Conservation (phyloP, 2,113 vertebrate genomes). For the cattle (Bos taurus) region DNA sequence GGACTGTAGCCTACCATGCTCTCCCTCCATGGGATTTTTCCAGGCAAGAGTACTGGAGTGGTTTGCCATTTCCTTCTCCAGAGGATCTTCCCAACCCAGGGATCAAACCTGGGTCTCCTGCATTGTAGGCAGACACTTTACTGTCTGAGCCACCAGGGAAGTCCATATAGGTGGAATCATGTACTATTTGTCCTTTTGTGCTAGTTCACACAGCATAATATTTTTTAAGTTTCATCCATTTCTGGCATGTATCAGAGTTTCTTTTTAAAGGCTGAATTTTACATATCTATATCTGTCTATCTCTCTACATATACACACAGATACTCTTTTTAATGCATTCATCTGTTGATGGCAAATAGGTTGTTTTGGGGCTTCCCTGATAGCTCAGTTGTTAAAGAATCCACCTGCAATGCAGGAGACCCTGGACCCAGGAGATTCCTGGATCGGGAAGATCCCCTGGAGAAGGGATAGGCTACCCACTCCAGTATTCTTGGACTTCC, state of each 20-base stretch:
- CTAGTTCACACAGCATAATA: background rate
- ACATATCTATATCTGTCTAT: background rate
- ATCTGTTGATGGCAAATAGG: background rate
- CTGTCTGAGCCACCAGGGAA: no score
- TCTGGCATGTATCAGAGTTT: background rate
- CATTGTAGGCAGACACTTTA: no score
- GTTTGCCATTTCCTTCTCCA: no score
- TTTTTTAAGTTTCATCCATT: background rate
- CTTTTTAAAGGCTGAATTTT: background rate
- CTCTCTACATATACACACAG: background rate
- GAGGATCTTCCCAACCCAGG: no score
- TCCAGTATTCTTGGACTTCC: background rate
- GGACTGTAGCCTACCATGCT: no score
- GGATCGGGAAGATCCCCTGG: fast-evolving
- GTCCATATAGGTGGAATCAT: background rate
- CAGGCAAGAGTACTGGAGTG: no score
- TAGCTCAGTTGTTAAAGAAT: background rate
- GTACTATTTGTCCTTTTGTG: background rate
- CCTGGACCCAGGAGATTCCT: background rate
- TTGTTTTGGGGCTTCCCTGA: background rate
- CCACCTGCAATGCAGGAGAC: background rate
- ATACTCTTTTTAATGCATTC: background rate
- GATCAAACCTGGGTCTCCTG: no score
- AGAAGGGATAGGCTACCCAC: background rate
- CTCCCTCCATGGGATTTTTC: no score